Evolutionary conservation across 2,888 invertebrate species (phyloP).

Genomic region (Dicranocentrus wangi): DNA sequence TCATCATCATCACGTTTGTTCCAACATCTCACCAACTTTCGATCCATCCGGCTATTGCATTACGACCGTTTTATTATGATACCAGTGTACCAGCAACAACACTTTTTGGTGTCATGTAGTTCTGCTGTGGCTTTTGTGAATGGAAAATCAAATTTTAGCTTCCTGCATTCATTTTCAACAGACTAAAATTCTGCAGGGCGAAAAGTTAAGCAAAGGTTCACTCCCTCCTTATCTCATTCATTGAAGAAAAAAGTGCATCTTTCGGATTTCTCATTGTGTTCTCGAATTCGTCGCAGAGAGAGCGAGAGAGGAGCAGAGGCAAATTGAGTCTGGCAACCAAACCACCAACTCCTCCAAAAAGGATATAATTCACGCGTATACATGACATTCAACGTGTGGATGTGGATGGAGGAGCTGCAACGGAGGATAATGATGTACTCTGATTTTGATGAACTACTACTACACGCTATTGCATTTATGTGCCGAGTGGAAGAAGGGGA

Average conservation of each 20-base stretch:
- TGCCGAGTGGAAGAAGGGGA: not conserved
- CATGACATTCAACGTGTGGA: not conserved
- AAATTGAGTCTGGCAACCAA: not conserved
- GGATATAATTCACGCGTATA: conserved; percentile 28
- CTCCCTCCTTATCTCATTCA: not conserved
- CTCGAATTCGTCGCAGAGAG: not conserved
- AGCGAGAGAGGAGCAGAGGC: not conserved
- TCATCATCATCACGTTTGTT: too few species aligned
- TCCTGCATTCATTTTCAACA: too few species aligned
- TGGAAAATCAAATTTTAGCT: too few species aligned
- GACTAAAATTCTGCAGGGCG: not conserved
- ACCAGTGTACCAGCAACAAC: too few species aligned
- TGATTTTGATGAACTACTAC: conserved; percentile 25
- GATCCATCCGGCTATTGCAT: too few species aligned
- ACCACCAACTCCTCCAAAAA: not conserved
- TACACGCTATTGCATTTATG: conserved; percentile 7
- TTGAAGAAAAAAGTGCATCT: conserved; percentile 14
- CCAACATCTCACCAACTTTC: too few species aligned
- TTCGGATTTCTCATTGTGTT: not conserved
- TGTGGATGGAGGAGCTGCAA: not conserved
- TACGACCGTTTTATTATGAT: too few species aligned
- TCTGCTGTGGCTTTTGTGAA: too few species aligned
- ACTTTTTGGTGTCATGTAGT: too few species aligned
- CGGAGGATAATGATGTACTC: conserved; percentile 15
- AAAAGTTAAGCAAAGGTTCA: conserved; percentile 1